phyloP scores from a whole-genome alignment of 2,888 invertebrate species.

The Sphaerophoria taeniata region DNA sequence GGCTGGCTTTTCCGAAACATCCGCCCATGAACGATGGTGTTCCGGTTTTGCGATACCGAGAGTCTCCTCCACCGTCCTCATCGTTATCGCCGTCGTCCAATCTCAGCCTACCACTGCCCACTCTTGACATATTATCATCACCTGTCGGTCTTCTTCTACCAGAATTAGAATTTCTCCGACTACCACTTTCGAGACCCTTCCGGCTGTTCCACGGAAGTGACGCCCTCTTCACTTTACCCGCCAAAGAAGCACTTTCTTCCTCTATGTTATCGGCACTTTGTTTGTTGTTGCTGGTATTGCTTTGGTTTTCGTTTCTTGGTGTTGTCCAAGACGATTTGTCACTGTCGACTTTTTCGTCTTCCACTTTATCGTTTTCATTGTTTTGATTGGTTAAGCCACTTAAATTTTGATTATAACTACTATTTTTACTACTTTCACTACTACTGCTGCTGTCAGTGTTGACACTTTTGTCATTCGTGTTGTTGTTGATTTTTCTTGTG shows the following conservation, averaged over 20 bases:
- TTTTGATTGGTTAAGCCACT: slow-evolving; percentile 77
- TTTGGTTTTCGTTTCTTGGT: slow-evolving; percentile 58
- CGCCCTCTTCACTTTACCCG: slow-evolving; percentile 57
- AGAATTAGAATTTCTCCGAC: slow-evolving; percentile 38
- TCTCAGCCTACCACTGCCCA: slow-evolving; percentile 6
- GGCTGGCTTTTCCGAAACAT: slow-evolving; percentile 76
- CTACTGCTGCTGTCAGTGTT: slow-evolving; percentile 5
- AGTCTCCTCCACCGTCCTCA: slow-evolving; percentile 14
- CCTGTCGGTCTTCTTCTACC: slow-evolving; percentile 39
- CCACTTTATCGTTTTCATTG: slow-evolving; percentile 41
- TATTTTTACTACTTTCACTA: slow-evolving; percentile 52
- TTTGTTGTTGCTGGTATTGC: slow-evolving; percentile 50
- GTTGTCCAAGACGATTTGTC: slow-evolving; percentile 41
- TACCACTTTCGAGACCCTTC: slow-evolving; percentile 29
- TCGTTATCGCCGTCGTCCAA: slow-evolving; percentile 4
- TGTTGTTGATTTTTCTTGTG: slow-evolving; percentile 44
- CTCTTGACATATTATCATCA: slow-evolving; percentile 40
- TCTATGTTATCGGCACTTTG: slow-evolving; percentile 48
- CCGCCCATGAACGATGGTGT: slow-evolving; percentile 76
- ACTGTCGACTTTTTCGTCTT: background rate
- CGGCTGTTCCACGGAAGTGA: slow-evolving; percentile 28
- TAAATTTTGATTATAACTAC: slow-evolving; percentile 78
- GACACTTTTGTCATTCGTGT: background rate
- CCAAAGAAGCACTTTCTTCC: background rate
- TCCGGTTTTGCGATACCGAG: slow-evolving; percentile 58